These are phyloP conservation scores for Cheilosia scutellata DNA, from an alignment of 2,888 invertebrate species.

Conservation along the genomic window DNA sequence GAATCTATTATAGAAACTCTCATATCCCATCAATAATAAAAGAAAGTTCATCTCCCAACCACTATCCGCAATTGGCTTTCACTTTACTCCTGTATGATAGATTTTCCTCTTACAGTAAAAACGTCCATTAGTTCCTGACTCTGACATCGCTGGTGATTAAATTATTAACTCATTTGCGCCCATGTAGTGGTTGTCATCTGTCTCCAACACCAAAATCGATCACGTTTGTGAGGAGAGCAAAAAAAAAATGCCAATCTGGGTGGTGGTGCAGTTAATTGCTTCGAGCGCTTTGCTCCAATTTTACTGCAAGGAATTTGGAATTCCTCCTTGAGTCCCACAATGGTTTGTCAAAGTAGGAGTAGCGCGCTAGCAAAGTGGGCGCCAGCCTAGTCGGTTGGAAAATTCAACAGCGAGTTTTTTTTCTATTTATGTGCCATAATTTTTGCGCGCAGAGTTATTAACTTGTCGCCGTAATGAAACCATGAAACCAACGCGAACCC, in stretches of 20 bases:
- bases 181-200: constrained; percentile 71
- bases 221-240: constrained; percentile 28
- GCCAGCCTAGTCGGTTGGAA: constrained; percentile 60
- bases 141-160: constrained; percentile 57
- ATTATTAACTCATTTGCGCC: constrained; percentile 74
- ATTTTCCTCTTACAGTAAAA: background rate
- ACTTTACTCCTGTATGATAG: constrained; percentile 13
- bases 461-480: constrained; percentile 70
- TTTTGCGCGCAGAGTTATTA: constrained; percentile 66
- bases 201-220: constrained; percentile 68
- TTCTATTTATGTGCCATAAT: constrained; percentile 62
- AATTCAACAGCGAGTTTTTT: constrained; percentile 28
- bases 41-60: constrained; percentile 42
- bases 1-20: no score
- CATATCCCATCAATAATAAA: background rate
- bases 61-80: constrained; percentile 2
- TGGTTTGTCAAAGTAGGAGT: constrained; percentile 65
- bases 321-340: constrained; percentile 68
- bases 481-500: constrained; percentile 52
- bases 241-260: constrained; percentile 20
- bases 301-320: constrained; percentile 54
- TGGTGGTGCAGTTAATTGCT: constrained; percentile 67
- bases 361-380: constrained; percentile 54
- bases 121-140: constrained; percentile 44
- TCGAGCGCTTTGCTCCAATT: constrained; percentile 66